These are phyloP conservation scores for Enteromius unitaeniatus DNA, from an alignment of 2,797 vertebrate species.

Conservation along the genomic window DNA sequence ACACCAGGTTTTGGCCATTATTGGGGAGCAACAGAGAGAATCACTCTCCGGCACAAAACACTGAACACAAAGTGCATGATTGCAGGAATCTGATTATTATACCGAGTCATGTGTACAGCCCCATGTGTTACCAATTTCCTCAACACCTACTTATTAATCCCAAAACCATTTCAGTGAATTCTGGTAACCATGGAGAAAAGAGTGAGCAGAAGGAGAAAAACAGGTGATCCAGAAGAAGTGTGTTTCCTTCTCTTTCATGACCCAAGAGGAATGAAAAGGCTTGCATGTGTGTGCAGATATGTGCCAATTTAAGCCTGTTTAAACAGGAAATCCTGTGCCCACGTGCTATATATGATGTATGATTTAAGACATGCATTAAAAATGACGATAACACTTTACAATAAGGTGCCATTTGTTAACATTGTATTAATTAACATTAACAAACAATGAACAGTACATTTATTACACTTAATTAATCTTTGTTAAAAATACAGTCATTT, in stretches of 20 bases:
- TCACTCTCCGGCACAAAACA: constrained; percentile 60
- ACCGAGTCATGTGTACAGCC: constrained; percentile 70
- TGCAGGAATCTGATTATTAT: constrained; percentile 67
- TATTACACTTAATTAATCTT: too few species aligned
- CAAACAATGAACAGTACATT: too few species aligned
- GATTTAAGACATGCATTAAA: not conserved
- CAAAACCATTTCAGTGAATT: constrained; percentile 39
- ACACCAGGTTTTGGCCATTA: constrained; percentile 19
- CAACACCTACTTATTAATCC: constrained; percentile 55
- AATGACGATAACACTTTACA: not conserved
- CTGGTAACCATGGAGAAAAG: constrained; percentile 54
- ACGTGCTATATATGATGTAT: not conserved
- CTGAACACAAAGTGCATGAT: constrained; percentile 63
- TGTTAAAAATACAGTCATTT: too few species aligned
- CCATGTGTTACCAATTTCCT: constrained; percentile 80
- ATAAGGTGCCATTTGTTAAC: too few species aligned
- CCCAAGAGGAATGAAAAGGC: constrained; percentile 6
- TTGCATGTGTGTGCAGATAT: not conserved
- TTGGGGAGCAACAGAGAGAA: constrained; percentile 12
- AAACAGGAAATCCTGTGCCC: constrained; percentile 26
- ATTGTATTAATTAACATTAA: too few species aligned
- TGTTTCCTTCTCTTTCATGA: not conserved
- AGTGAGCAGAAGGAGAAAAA: constrained; percentile 33
- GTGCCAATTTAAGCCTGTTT: not conserved
- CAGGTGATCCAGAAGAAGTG: constrained; percentile 38